Percentiles rank a stretch among this genome's conserved stretches.
Evolutionary conservation across 1,140 invertebrate species (phyloP).

Genomic region (Rhizoglyphus robini): DNA sequence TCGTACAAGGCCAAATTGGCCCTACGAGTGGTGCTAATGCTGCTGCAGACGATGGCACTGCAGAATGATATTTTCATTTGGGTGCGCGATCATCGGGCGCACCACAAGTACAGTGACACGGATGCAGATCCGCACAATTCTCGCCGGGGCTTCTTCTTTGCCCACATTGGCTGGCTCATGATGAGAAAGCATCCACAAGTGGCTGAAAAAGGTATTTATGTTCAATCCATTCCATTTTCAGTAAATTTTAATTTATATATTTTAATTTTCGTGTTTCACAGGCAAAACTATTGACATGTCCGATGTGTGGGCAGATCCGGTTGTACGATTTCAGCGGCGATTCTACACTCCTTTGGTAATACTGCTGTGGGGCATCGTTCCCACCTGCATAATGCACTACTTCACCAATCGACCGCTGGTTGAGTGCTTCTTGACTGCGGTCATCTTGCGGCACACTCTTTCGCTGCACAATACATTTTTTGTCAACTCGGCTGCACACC

Average conservation of each 20-base stretch:
- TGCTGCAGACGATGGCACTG: conserved; percentile 64
- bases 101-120: conserved; percentile 97
- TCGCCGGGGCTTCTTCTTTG: conserved; percentile 85
- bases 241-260: too few relatives aligned
- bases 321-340: conserved; percentile 12
- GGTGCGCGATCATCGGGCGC: conserved; percentile 82
- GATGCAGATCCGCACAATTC: conserved; percentile 95
- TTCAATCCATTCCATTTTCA: too few relatives aligned
- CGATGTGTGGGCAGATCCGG: conserved; percentile 7
- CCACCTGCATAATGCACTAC: not conserved
- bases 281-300: conserved; percentile 11
- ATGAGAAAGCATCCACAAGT: conserved; percentile 79
- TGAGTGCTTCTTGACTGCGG: not conserved
- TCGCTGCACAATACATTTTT: conserved; percentile 63
- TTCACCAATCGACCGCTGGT: conserved; percentile 10
- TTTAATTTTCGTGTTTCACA: too few relatives aligned
- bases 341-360: conserved; percentile 6
- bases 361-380: not conserved
- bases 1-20: conserved; percentile 43
- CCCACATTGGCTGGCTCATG: conserved; percentile 86
- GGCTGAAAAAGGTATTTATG: conserved; percentile 68
- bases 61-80: conserved; percentile 84
- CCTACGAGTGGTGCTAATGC: conserved; percentile 35
- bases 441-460: conserved; percentile 57
- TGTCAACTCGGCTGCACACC: not conserved